A percentile compares a stretch with the other conserved stretches of the same genome.
phyloP scores from a whole-genome alignment of 30 jellyfish, hydroid and myxozoan genomes.

The Rhopilema esculentum region DNA sequence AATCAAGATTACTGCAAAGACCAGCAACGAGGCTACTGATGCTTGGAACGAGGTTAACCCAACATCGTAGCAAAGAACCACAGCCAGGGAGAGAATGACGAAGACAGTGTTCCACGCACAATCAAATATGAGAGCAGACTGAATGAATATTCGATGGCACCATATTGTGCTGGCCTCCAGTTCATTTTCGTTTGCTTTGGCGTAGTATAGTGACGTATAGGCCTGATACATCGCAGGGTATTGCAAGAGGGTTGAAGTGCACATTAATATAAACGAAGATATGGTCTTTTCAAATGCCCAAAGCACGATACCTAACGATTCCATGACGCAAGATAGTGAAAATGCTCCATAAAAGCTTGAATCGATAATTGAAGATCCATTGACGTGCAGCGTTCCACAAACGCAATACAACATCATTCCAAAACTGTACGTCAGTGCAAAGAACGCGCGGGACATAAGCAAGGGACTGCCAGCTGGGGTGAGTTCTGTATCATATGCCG shows the following conservation, averaged over 20 bases:
- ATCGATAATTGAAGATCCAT: background rate
- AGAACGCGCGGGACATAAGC: constrained; percentile 22
- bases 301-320: constrained; percentile 15
- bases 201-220: constrained; percentile 41
- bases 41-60: constrained; percentile 56
- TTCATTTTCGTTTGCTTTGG: constrained; percentile 8
- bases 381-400: constrained; percentile 21
- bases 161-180: constrained; percentile 26
- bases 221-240: constrained; percentile 34
- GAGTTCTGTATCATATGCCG: constrained; percentile 27
- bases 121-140: constrained; percentile 57
- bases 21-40: constrained; percentile 42
- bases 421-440: constrained; percentile 34
- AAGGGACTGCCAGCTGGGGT: constrained; percentile 62
- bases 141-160: constrained; percentile 53
- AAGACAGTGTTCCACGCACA: constrained; percentile 61
- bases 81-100: constrained; percentile 12
- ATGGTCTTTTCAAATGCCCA: constrained; percentile 44
- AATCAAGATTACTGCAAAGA: constrained; percentile 33
- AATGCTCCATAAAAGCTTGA: constrained; percentile 28
- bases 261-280: constrained; percentile 23
- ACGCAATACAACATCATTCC: constrained; percentile 24
- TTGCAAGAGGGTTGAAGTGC: constrained; percentile 32
- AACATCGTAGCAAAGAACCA: constrained; percentile 32
- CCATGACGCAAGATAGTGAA: constrained; percentile 32